These are phyloP conservation scores for Encarsia formosa DNA, from an alignment of 2,888 invertebrate species.

Conservation along the genomic window DNA sequence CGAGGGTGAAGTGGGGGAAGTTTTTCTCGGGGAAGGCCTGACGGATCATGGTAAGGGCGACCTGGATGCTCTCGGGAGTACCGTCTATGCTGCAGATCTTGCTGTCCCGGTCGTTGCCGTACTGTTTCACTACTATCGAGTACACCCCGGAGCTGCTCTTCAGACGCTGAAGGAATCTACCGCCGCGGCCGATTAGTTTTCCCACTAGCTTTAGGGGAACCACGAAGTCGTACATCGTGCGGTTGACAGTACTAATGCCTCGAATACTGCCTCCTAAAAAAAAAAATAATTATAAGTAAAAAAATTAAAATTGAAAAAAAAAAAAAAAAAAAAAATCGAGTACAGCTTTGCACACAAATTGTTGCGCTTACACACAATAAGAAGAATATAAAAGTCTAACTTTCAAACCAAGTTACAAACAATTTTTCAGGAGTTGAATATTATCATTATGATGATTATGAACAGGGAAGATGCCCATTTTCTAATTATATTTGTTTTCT, in stretches of 20 bases:
- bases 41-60: slow-evolving; percentile 79
- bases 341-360: too few relatives aligned
- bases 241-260: slow-evolving; percentile 36
- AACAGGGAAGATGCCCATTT: too few relatives aligned
- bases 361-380: too few relatives aligned
- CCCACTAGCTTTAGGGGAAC: slow-evolving; percentile 77
- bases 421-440: too few relatives aligned
- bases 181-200: slow-evolving; percentile 79
- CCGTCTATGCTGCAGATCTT: slow-evolving; percentile 85
- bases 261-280: slow-evolving; percentile 46
- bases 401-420: too few relatives aligned
- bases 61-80: slow-evolving; percentile 72
- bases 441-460: too few relatives aligned
- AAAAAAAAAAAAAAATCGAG: too few relatives aligned
- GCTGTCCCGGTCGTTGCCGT: slow-evolving; percentile 67
- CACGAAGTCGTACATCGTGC: slow-evolving; percentile 66
- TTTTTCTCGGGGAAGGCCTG: slow-evolving; percentile 78
- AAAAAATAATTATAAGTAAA: too few relatives aligned
- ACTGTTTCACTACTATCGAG: slow-evolving; percentile 72
- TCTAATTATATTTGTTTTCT: too few relatives aligned
- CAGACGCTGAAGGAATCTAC: slow-evolving; percentile 75
- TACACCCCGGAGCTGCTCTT: slow-evolving; percentile 73
- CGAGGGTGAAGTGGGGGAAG: slow-evolving; percentile 75
- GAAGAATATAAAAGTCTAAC: too few relatives aligned
- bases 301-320: too few relatives aligned